Conservation (phyloP, 2,888 invertebrate genomes). For the Galerucella nymphaeae region DNA sequence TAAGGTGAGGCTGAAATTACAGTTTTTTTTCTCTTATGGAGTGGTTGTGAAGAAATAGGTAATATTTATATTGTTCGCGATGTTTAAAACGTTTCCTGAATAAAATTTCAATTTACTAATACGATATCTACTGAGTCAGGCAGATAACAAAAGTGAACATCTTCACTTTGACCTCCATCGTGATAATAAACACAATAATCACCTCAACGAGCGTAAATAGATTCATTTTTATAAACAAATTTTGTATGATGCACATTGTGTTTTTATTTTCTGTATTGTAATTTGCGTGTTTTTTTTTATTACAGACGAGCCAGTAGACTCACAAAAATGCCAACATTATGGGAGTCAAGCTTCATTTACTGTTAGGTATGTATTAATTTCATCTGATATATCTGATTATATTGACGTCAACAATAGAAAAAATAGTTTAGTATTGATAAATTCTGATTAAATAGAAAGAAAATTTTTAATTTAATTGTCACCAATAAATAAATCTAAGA, state of each 20-base stretch:
- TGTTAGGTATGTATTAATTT: conserved; percentile 58
- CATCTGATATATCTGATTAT: conserved; percentile 25
- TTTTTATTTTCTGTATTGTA: neutral
- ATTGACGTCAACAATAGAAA: conserved; percentile 17
- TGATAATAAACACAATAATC: neutral
- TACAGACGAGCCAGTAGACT: conserved; percentile 55
- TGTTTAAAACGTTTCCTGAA: neutral
- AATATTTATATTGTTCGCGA: conserved; percentile 2
- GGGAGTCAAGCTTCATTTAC: conserved; percentile 62
- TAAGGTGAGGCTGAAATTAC: neutral
- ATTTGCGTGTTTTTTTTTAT: conserved; percentile 47
- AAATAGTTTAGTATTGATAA: neutral
- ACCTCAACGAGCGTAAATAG: neutral
- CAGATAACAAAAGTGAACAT: conserved; percentile 12
- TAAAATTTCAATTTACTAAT: neutral
- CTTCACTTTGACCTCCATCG: conserved; percentile 5
- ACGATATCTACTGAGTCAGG: neutral
- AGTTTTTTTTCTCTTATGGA: neutral
- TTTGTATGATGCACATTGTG: neutral
- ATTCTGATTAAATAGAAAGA: no score
- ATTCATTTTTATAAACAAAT: conserved; percentile 2
- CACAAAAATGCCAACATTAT: conserved; percentile 60
- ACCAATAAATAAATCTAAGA: no score
- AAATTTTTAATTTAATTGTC: no score
- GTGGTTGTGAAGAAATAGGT: neutral